Percentiles rank a stretch among this genome's conserved stretches.
Conservation (phyloP, 2,113 vertebrate genomes). For the Barbus barbus region DNA sequence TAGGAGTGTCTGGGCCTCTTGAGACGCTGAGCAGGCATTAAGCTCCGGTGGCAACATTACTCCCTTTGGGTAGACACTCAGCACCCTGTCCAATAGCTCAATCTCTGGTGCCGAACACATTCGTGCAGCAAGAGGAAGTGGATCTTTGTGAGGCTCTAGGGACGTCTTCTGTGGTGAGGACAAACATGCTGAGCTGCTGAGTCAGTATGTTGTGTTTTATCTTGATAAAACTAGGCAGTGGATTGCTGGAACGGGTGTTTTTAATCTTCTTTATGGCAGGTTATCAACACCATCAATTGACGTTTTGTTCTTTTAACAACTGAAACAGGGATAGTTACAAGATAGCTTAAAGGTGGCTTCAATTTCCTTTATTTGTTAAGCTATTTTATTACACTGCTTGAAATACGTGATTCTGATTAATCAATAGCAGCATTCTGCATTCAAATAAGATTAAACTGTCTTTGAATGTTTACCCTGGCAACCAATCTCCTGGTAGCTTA, state of each 20-base stretch:
- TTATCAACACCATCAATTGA: slow-evolving; percentile 5
- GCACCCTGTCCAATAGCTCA: slow-evolving; percentile 63
- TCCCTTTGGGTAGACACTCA: slow-evolving; percentile 45
- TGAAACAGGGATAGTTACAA: neutral
- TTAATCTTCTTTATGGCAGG: neutral
- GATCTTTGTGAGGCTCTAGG: slow-evolving; percentile 51
- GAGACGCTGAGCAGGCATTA: slow-evolving; percentile 76
- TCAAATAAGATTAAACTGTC: neutral
- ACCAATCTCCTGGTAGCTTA: neutral
- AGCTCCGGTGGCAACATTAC: slow-evolving; percentile 63
- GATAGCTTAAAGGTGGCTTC: neutral
- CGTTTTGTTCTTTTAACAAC: neutral
- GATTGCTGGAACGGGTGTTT: neutral
- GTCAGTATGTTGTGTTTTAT: slow-evolving; percentile 3
- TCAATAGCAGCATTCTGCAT: neutral
- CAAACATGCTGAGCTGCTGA: slow-evolving; percentile 44
- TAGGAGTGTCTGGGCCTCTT: slow-evolving; percentile 66
- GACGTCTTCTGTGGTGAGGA: slow-evolving; percentile 36
- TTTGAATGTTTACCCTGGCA: neutral
- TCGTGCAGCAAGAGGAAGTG: slow-evolving; percentile 30
- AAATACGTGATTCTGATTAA: neutral
- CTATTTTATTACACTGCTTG: neutral
- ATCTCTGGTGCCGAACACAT: slow-evolving; percentile 53
- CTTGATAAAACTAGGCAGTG: slow-evolving; percentile 1
- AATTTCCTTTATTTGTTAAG: neutral